A percentile compares a stretch with the other conserved stretches of the same genome.
Evolutionary conservation across 2,888 invertebrate species (phyloP).

Genomic region (Entomobrya multifasciata): DNA sequence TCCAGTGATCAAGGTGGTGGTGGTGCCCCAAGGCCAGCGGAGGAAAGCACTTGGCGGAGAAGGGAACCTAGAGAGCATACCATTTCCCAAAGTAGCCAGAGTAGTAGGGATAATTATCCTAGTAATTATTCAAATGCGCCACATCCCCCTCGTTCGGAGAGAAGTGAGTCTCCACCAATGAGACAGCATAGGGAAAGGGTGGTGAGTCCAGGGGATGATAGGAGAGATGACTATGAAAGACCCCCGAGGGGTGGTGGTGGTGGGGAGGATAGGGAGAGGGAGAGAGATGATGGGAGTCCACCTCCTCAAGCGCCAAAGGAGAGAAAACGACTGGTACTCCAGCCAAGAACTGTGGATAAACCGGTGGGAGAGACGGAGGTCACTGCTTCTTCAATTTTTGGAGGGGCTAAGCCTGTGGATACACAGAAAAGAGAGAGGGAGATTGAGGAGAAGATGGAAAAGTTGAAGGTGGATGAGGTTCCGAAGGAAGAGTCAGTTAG

Average conservation of each 20-base stretch:
- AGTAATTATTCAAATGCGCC: neutral
- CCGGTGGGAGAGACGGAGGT: constrained; percentile 82
- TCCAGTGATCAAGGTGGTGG: constrained; percentile 48
- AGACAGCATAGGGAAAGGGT: neutral
- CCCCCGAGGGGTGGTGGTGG: too few relatives aligned
- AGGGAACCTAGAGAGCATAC: constrained; percentile 62
- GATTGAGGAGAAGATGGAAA: constrained; percentile 92
- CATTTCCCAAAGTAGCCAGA: neutral
- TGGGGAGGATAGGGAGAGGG: constrained; percentile 64
- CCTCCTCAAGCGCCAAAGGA: constrained; percentile 82
- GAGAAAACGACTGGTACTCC: constrained; percentile 89
- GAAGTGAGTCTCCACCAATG: constrained; percentile 1
- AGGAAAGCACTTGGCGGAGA: constrained; percentile 72
- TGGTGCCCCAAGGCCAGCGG: too few relatives aligned
- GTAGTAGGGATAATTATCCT: constrained; percentile 11
- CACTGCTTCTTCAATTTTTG: constrained; percentile 90
- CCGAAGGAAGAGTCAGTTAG: too few relatives aligned
- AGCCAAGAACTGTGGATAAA: constrained; percentile 86
- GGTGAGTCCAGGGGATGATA: neutral
- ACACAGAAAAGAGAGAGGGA: constrained; percentile 94
- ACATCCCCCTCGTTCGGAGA: constrained; percentile 15
- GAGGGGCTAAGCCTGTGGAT: constrained; percentile 97
- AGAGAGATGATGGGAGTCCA: constrained; percentile 49
- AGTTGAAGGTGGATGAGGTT: constrained; percentile 81
- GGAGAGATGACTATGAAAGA: constrained; percentile 11